phyloP scores from a whole-genome alignment of 2,888 invertebrate species.

The Limnephilus rhombicus region DNA sequence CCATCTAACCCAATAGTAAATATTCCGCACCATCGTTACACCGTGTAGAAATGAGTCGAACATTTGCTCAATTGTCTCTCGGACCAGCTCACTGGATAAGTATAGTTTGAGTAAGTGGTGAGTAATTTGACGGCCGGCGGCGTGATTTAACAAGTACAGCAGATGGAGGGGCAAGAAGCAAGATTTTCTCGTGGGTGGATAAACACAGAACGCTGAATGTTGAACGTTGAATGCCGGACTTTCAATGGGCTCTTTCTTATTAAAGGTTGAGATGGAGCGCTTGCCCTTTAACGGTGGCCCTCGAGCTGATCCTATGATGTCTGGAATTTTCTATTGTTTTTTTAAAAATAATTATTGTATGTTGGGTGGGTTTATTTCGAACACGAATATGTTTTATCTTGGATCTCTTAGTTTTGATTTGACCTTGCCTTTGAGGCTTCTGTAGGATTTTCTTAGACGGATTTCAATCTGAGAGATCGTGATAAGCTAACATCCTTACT shows the following conservation, averaged over 20 bases:
- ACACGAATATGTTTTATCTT: background rate
- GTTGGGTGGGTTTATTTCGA: background rate
- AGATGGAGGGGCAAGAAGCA: background rate
- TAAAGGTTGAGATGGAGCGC: conserved; percentile 20
- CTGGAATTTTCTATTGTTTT: background rate
- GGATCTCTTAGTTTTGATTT: background rate
- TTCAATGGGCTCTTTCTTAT: conserved; percentile 29
- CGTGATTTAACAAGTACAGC: conserved; percentile 26
- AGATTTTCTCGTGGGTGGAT: conserved; percentile 36
- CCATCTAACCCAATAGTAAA: background rate
- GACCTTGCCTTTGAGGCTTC: background rate
- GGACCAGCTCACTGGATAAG: background rate
- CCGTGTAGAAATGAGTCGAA: conserved; percentile 22
- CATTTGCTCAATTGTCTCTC: background rate
- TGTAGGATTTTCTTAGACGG: background rate
- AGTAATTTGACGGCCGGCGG: conserved; percentile 24
- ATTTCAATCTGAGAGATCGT: background rate
- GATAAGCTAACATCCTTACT: background rate
- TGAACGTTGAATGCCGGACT: conserved; percentile 31
- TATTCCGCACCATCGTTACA: background rate
- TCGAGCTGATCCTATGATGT: background rate
- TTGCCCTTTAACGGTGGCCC: conserved; percentile 10
- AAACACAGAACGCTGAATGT: background rate
- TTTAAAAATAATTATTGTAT: background rate
- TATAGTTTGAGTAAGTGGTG: conserved; percentile 23